phyloP scores from a whole-genome alignment of 2,113 vertebrate genomes.

The Tylochromis polylepis region DNA sequence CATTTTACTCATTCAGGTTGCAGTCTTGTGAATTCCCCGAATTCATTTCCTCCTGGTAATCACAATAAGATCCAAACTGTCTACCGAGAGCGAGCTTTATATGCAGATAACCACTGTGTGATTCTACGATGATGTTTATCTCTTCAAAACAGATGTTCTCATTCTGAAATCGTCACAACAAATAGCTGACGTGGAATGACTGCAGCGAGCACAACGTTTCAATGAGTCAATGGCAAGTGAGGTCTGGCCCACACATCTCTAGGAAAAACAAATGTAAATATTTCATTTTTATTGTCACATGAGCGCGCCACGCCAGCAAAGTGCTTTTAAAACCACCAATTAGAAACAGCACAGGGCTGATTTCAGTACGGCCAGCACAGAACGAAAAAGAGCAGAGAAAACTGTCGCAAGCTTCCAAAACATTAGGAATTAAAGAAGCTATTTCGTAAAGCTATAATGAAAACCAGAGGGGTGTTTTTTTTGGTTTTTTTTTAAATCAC shows the following conservation, averaged over 20 bases:
- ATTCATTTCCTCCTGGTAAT: background rate
- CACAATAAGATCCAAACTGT: background rate
- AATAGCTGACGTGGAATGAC: background rate
- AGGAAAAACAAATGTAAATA: conserved; percentile 67
- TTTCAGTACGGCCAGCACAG: conserved; percentile 27
- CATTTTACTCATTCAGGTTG: background rate
- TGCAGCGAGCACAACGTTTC: background rate
- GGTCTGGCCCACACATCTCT: conserved; percentile 34
- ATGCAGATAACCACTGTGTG: background rate
- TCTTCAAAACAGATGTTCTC: conserved; percentile 4
- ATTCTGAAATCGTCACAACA: background rate
- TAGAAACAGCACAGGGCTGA: conserved; percentile 56
- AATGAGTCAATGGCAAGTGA: conserved; percentile 30
- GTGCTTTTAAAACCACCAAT: conserved; percentile 43
- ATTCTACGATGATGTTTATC: conserved; percentile 7
- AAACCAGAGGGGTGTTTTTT: conserved; percentile 57
- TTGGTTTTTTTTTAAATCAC: conserved; percentile 25
- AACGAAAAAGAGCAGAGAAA: conserved; percentile 3
- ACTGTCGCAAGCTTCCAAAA: conserved; percentile 47
- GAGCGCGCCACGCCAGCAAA: conserved; percentile 43
- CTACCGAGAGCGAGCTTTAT: background rate
- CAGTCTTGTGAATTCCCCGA: background rate
- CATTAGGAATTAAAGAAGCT: conserved; percentile 63
- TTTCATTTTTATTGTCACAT: conserved; percentile 65
- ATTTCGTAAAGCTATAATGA: conserved; percentile 58